phyloP scores from a whole-genome alignment of 2,797 vertebrate genomes.

The Gastrophryne carolinensis region DNA sequence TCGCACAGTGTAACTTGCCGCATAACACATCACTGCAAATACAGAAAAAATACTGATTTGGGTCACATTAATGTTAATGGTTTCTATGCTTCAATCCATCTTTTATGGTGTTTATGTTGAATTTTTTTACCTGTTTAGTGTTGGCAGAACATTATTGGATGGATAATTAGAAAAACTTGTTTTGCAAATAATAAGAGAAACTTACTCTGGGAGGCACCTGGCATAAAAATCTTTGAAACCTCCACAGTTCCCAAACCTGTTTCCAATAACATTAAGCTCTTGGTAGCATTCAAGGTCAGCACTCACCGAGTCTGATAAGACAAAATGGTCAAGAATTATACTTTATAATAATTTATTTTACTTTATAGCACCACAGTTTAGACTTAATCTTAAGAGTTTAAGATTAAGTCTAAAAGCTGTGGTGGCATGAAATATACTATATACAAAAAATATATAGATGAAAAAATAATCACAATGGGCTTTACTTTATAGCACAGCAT shows the following conservation, averaged over 20 bases:
- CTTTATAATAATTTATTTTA: not conserved
- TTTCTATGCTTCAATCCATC: not conserved
- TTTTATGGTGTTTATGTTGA: not conserved
- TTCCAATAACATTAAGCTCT: slow-evolving; percentile 10
- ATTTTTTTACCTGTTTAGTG: not conserved
- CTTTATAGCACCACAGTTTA: not conserved
- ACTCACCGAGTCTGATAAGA: slow-evolving; percentile 3
- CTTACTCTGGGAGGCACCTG: slow-evolving; percentile 6
- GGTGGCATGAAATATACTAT: not conserved
- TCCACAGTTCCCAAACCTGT: slow-evolving; percentile 38
- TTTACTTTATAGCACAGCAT: too few relatives aligned
- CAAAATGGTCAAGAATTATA: not conserved
- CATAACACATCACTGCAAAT: slow-evolving; percentile 18
- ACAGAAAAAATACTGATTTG: not conserved
- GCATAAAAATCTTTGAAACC: slow-evolving; percentile 5
- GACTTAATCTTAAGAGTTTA: not conserved
- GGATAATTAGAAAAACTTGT: not conserved
- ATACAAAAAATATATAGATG: not conserved
- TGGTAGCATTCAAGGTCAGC: slow-evolving; percentile 8
- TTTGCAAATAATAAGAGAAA: not conserved
- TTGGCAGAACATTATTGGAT: not conserved
- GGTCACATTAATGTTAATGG: not conserved
- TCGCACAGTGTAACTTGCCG: slow-evolving; percentile 14
- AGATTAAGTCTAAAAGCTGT: not conserved
- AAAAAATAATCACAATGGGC: too few relatives aligned